Percentiles rank a stretch among this genome's conserved stretches.
phyloP scores from a whole-genome alignment of 2,888 invertebrate genomes.

The Callyntrura sp. region DNA sequence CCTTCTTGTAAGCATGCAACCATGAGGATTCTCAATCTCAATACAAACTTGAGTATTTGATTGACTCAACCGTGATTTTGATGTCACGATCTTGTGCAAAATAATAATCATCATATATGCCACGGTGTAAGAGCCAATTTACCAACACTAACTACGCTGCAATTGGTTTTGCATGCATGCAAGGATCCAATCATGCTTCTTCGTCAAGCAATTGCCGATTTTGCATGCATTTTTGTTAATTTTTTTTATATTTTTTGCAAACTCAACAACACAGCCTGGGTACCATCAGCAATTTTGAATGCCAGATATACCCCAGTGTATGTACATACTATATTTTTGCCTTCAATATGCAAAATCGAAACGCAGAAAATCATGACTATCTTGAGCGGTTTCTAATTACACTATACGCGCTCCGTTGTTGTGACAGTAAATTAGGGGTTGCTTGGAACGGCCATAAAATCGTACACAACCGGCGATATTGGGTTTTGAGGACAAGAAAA shows the following conservation, averaged over 20 bases:
- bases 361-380: slow-evolving; percentile 38
- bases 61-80: slow-evolving; percentile 74
- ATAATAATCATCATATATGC: slow-evolving; percentile 19
- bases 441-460: slow-evolving; percentile 32
- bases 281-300: neutral
- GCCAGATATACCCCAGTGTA: neutral
- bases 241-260: slow-evolving; percentile 33
- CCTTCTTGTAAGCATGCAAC: slow-evolving; percentile 14
- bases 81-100: slow-evolving; percentile 66
- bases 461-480: neutral
- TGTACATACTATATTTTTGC: neutral
- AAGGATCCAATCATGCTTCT: slow-evolving; percentile 20
- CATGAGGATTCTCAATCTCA: slow-evolving; percentile 11
- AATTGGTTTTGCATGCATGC: neutral
- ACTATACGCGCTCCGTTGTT: slow-evolving; percentile 40
- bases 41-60: slow-evolving; percentile 61
- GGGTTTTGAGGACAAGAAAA: slow-evolving; percentile 69
- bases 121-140: slow-evolving; percentile 1
- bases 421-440: slow-evolving; percentile 70
- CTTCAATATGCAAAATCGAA: slow-evolving; percentile 14
- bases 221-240: slow-evolving; percentile 63
- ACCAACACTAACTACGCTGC: neutral
- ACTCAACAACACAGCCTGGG: neutral
- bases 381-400: slow-evolving; percentile 55
- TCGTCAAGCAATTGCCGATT: slow-evolving; percentile 12